These are phyloP conservation scores for Leucania comma DNA, from an alignment of 2,888 invertebrate genomes.

Conservation along the genomic window DNA sequence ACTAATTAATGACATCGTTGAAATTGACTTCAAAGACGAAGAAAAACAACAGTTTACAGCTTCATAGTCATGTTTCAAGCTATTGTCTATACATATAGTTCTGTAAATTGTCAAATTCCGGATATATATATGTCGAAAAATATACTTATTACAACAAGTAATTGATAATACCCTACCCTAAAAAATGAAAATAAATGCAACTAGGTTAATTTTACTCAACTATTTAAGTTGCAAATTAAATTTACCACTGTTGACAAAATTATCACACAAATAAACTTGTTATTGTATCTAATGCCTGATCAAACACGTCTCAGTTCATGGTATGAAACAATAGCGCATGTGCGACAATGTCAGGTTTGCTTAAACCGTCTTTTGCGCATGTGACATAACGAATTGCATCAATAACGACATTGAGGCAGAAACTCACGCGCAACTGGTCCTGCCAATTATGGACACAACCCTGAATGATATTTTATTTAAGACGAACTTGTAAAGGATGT, in stretches of 20 bases:
- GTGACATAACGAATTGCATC: conserved; percentile 51
- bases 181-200: conserved; percentile 19
- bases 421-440: conserved; percentile 32
- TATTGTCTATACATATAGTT: no score
- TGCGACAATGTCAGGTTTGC: conserved; percentile 9
- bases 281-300: conserved; percentile 35
- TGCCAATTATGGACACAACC: conserved; percentile 50
- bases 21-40: no score
- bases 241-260: conserved; percentile 40
- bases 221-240: not conserved
- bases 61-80: no score
- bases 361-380: conserved; percentile 34
- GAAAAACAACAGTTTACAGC: no score
- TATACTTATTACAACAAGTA: no score
- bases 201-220: not conserved
- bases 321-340: not conserved
- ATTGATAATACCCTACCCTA: no score
- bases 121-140: no score
- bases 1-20: no score
- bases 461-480: conserved; percentile 51
- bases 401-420: conserved; percentile 43
- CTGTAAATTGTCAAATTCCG: no score
- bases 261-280: conserved; percentile 27
- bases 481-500: conserved; percentile 32
- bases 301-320: conserved; percentile 19